These are phyloP conservation scores for Pachycephus smyrnensis DNA, from an alignment of 2,888 invertebrate species.

Conservation along the genomic window DNA sequence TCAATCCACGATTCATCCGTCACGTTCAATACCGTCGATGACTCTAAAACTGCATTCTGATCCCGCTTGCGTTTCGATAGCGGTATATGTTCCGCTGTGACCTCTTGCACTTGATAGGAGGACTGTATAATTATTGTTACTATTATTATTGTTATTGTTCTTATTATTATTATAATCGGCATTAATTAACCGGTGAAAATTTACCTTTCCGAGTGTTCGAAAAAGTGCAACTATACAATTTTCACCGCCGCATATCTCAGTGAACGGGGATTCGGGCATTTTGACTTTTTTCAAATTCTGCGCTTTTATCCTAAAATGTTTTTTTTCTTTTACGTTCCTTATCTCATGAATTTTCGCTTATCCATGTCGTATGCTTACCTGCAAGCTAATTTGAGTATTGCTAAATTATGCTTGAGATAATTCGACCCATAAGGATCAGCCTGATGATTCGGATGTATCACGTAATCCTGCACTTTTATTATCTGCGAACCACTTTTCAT, in stretches of 20 bases:
- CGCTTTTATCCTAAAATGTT: not conserved
- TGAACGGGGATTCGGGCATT: slow-evolving; percentile 34
- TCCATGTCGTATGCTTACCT: slow-evolving; percentile 6
- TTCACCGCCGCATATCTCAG: slow-evolving; percentile 32
- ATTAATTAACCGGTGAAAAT: not conserved
- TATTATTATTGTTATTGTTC: not conserved
- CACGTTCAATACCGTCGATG: not conserved
- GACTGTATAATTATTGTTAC: slow-evolving; percentile 16
- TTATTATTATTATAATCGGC: not conserved
- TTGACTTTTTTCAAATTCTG: slow-evolving; percentile 31
- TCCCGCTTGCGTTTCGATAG: slow-evolving; percentile 25
- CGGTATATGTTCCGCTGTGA: slow-evolving; percentile 30
- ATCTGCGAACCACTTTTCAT: slow-evolving; percentile 34
- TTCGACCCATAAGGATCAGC: slow-evolving; percentile 30
- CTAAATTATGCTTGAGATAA: slow-evolving; percentile 38
- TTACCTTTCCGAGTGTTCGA: slow-evolving; percentile 33
- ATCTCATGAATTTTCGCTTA: no score
- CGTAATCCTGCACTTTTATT: slow-evolving; percentile 37
- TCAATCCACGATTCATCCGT: not conserved
- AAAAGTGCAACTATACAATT: slow-evolving; percentile 36
- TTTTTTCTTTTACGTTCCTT: no score
- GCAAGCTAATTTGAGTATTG: slow-evolving; percentile 42
- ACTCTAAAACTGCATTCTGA: not conserved
- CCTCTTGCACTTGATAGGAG: slow-evolving; percentile 29
- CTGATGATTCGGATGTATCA: slow-evolving; percentile 35